A percentile compares a stretch with the other conserved stretches of the same genome.
Evolutionary conservation across 2,113 vertebrate genomes (phyloP).

Genomic region (Steatornis caripensis): DNA sequence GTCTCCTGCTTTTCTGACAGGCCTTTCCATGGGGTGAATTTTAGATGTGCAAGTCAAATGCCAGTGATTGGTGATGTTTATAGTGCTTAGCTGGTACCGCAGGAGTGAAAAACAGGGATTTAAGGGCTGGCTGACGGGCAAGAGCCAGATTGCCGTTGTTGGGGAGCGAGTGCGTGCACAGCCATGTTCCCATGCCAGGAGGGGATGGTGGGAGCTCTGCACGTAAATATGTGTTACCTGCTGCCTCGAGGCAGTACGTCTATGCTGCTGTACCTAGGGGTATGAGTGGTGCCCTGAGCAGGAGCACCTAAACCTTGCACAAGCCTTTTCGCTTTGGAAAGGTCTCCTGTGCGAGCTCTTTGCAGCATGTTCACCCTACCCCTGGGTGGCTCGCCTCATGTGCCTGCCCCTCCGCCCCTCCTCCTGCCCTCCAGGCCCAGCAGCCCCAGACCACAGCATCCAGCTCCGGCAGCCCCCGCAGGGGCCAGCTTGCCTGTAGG

Average conservation of each 20-base stretch:
- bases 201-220: background rate
- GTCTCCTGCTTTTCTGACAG: background rate
- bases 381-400: rapidly evolving
- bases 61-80: background rate
- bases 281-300: background rate
- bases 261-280: background rate
- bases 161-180: background rate
- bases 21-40: background rate
- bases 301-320: background rate
- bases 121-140: background rate
- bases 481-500: slow-evolving; percentile 10
- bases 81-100: background rate
- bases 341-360: background rate
- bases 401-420: background rate
- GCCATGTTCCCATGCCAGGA: background rate
- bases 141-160: background rate
- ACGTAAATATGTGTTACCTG: background rate
- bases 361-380: background rate
- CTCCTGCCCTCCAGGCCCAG: background rate
- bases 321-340: background rate
- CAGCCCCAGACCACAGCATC: background rate
- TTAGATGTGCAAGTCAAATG: background rate
- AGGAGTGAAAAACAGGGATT: background rate
- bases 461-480: background rate
- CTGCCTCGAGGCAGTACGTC: background rate